Percentiles rank a stretch among this genome's conserved stretches.
Conservation (phyloP, 2,113 vertebrate species). For the Pelecanus crispus region DNA sequence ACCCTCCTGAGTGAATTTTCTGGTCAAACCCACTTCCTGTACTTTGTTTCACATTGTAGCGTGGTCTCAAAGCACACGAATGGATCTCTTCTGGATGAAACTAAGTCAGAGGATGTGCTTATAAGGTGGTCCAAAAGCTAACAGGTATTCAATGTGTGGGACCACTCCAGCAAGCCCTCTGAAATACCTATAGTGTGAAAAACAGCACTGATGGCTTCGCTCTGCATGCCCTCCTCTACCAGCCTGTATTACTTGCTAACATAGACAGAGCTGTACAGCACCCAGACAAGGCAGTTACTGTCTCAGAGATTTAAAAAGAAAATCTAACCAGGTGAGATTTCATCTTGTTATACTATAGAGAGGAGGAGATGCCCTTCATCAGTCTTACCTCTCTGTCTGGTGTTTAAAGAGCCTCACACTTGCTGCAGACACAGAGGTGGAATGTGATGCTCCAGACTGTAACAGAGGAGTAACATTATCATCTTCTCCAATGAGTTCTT, state of each 20-base stretch:
- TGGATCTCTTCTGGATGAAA: not conserved
- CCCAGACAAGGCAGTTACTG: not conserved
- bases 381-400: not conserved
- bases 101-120: not conserved
- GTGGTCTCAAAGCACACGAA: not conserved
- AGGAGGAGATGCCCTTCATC: not conserved
- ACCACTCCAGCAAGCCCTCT: not conserved
- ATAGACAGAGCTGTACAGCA: not conserved
- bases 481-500: not conserved
- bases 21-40: not conserved
- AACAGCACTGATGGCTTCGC: not conserved
- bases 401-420: not conserved
- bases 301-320: not conserved
- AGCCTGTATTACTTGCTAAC: not conserved
- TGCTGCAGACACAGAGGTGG: not conserved
- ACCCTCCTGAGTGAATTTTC: not conserved
- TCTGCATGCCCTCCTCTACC: not conserved
- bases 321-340: not conserved
- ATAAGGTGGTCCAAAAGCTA: not conserved
- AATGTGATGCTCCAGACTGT: not conserved
- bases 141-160: not conserved
- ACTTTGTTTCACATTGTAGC: not conserved
- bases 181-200: not conserved
- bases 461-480: not conserved
- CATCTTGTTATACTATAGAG: not conserved